A percentile compares a stretch with the other conserved stretches of the same genome.
These are phyloP conservation scores for Eilema depressum DNA, from an alignment of 2,888 invertebrate species.

Conservation along the genomic window DNA sequence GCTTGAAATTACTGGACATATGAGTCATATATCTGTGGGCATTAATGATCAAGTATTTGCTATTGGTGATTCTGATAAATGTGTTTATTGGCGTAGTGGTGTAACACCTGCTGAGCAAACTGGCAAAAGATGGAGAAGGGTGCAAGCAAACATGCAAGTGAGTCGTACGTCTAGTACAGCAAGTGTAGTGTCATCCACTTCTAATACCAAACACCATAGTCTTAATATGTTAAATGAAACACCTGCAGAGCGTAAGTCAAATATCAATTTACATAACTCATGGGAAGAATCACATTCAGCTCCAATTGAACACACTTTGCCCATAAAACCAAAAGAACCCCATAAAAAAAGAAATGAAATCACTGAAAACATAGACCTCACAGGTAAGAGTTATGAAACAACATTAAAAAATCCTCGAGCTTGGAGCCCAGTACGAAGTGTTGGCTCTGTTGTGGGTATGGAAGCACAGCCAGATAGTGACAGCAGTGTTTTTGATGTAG, in stretches of 20 bases:
- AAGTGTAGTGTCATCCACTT: slow-evolving; percentile 89
- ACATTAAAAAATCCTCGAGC: slow-evolving; percentile 93
- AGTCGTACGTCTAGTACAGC: slow-evolving; percentile 94
- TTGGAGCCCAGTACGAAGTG: slow-evolving; percentile 96
- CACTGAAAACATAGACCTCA: slow-evolving; percentile 83
- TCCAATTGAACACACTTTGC: slow-evolving; percentile 90
- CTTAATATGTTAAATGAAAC: slow-evolving; percentile 84
- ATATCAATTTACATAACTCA: slow-evolving; percentile 86
- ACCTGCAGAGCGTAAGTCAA: slow-evolving; percentile 76
- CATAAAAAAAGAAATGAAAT: slow-evolving; percentile 70
- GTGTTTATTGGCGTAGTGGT: slow-evolving; percentile 93
- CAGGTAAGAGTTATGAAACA: slow-evolving; percentile 90
- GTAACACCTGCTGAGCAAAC: slow-evolving; percentile 92
- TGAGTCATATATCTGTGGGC: slow-evolving; percentile 94
- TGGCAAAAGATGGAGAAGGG: slow-evolving; percentile 94
- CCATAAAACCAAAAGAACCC: slow-evolving; percentile 80
- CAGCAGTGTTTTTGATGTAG: slow-evolving; percentile 93
- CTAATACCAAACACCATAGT: slow-evolving; percentile 90
- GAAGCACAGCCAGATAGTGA: slow-evolving; percentile 96
- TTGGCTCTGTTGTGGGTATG: slow-evolving; percentile 93
- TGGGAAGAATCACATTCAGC: slow-evolving; percentile 92
- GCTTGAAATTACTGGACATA: slow-evolving; percentile 96
- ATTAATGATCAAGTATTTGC: slow-evolving; percentile 96
- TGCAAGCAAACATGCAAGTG: slow-evolving; percentile 93
- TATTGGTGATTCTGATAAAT: slow-evolving; percentile 93